Percentiles rank a stretch among this genome's conserved stretches.
Conservation (phyloP, 2,797 vertebrate genomes). For the Morelia viridis region DNA sequence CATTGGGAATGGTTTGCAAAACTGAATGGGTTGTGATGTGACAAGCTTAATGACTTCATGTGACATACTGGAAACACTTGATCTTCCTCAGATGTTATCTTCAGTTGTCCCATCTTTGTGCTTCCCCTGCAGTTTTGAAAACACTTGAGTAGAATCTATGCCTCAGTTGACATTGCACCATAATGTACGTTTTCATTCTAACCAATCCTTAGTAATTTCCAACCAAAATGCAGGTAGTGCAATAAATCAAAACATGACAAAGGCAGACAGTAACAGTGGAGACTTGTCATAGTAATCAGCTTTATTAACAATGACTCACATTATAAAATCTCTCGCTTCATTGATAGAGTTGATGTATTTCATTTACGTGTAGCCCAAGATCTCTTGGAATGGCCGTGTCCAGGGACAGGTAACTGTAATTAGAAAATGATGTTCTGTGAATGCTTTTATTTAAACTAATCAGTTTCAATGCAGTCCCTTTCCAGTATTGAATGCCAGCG, state of each 20-base stretch:
- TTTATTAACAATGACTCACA: conserved; percentile 46
- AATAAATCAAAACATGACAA: conserved; percentile 63
- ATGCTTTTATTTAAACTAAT: background rate
- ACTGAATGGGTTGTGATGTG: background rate
- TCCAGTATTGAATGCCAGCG: background rate
- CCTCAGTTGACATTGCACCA: background rate
- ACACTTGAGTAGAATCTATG: background rate
- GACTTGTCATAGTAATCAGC: conserved; percentile 55
- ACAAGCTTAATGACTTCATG: background rate
- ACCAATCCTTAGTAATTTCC: conserved; percentile 51
- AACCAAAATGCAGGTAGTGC: conserved; percentile 38
- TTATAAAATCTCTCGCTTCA: conserved; percentile 38
- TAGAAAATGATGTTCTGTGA: background rate
- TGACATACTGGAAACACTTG: background rate
- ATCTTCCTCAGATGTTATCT: background rate
- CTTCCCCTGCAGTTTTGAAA: background rate
- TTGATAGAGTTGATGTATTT: background rate
- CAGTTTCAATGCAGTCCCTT: background rate
- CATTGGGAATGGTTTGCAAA: too few relatives aligned
- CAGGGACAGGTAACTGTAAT: background rate
- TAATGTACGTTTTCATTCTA: conserved; percentile 48
- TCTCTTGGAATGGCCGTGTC: background rate
- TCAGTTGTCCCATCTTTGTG: background rate
- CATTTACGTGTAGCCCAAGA: background rate
- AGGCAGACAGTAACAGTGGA: conserved; percentile 41